Base-by-base conservation (phyloP, 2,797 vertebrate species). In the Arnoldichthys spilopterus region DNA sequence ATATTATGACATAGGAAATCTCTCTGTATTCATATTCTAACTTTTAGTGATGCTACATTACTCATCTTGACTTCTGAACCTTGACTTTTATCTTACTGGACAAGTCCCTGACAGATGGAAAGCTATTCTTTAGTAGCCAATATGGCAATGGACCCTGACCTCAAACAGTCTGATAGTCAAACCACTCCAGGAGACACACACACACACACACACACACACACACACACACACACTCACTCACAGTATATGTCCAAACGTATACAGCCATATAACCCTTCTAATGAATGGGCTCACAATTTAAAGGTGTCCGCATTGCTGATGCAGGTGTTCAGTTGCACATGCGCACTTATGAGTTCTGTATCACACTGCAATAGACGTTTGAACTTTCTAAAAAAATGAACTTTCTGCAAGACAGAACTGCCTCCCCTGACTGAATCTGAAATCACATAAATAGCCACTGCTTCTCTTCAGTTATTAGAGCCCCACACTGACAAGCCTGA, bases 101-200 rank as follows among this genome's bases (percentile, higher is more conserved):
- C 8, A 74, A 76, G 81, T 80, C 63, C 72, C 69, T 54, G 89
- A 85, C 93, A 93, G 92, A 92, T 93, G 92, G 92, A 86, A 83
- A 79, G 74, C 73, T 70, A 80, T 80, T 84, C 66, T 79, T 83
- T 85, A 72, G 34, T 64, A 66, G 62, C 74, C 83, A 84, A 90
- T 88, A 89, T 88, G 89, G 88, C 83, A 82, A 24, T 78, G 83
- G 87, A 88, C 82, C 76, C 78, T 85, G 78, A 71, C 85, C 83
- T 66, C 67, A 61, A 83, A 72, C 82, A 84, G 80, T 20, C 66
- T 81, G 81, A 84, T 73, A 81, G 49, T 82, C 74, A 66, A 32
- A 68, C 63, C 28, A 59, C 54, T 67, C 45, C n/a, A 61, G 58
- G 28, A 32, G 26, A 5, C n/a, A 28, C 22, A 58, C 26, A 58